Evolutionary conservation across 2,888 invertebrate species (phyloP), one percentile per base, ranked within the genome.

Genomic region (Eupithecia abbreviata): DNA sequence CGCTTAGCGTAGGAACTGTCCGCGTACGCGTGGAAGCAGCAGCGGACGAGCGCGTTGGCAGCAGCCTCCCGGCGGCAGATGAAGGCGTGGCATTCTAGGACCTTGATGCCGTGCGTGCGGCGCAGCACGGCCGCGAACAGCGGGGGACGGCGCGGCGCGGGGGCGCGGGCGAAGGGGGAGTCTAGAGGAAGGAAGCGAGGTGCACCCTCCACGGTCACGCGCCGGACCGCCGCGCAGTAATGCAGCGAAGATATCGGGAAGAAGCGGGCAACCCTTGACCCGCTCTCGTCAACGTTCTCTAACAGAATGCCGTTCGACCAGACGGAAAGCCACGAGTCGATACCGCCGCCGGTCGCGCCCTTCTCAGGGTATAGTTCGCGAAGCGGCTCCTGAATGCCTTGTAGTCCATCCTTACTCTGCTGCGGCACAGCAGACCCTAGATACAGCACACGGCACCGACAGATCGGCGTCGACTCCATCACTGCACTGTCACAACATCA

Each of bases 11-110:
- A 98, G 82, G 98, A 98, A 84, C 98, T 98, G 91, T 99, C 99
- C 0, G 99, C 99, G 93, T 99, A 99, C 72, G 99, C 98, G 94
- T 99, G 99, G 94, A 99, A 99, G 94, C 99, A 99, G 93, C 99
- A 99, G 85, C 98, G 96, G 81, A 99, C 99, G 88, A 99, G 96
- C 84, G 99, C 99, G 92, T 99, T 98, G 81, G 99, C 99, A 70
- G 99, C 99, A 89, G 98, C 98, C 91, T 99, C 98, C 77, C 98
- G 97, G 85, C 99, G 98, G 93, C 99, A 99, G 88, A 99, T 98
- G 93, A 99, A 99, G 81, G 99, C 99, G 95, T 99, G 99, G 95
- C 99, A 99, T 95, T 99, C 99, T 81, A 99, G 96, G 76, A 99
- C 99, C 93, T 99, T 99, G 85, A 99, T 99, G 74, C 99, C 99